phyloP scores from a whole-genome alignment of 2,888 invertebrate species.

The Troides oblongomaculatus region DNA sequence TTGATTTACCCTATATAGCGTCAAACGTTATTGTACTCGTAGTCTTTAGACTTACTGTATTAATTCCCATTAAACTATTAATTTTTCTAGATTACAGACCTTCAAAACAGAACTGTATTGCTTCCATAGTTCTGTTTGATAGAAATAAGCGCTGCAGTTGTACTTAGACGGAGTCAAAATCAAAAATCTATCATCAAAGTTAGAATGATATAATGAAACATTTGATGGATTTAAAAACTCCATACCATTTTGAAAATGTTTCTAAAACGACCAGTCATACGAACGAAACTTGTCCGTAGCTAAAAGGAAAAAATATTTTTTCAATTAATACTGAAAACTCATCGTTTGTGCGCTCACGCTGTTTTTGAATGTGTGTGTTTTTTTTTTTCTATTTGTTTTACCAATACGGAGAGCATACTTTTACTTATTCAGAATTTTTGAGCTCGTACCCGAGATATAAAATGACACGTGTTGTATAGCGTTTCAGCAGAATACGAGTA shows the following conservation, averaged over 20 bases:
- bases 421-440: constrained; percentile 5
- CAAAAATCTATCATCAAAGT: too few relatives aligned
- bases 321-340: constrained; percentile 1
- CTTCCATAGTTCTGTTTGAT: too few relatives aligned
- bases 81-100: too few relatives aligned
- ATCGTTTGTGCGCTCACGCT: background rate
- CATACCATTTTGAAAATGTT: background rate
- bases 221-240: background rate
- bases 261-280: background rate
- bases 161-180: too few relatives aligned
- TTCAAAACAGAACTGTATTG: too few relatives aligned
- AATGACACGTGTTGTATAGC: background rate
- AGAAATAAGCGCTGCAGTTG: too few relatives aligned
- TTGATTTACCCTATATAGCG: too few relatives aligned
- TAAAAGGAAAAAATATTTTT: constrained; percentile 1
- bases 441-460: background rate
- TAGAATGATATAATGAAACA: too few relatives aligned
- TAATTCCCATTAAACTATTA: too few relatives aligned
- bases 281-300: background rate
- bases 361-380: constrained; percentile 2
- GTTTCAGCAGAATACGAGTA: too few relatives aligned
- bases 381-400: background rate
- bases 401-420: constrained; percentile 7
- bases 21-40: too few relatives aligned
- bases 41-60: too few relatives aligned